Percentiles rank a stretch among this genome's conserved stretches.
These are phyloP conservation scores for Drusus annulatus DNA, from an alignment of 1,140 invertebrate genomes.

Conservation along the genomic window DNA sequence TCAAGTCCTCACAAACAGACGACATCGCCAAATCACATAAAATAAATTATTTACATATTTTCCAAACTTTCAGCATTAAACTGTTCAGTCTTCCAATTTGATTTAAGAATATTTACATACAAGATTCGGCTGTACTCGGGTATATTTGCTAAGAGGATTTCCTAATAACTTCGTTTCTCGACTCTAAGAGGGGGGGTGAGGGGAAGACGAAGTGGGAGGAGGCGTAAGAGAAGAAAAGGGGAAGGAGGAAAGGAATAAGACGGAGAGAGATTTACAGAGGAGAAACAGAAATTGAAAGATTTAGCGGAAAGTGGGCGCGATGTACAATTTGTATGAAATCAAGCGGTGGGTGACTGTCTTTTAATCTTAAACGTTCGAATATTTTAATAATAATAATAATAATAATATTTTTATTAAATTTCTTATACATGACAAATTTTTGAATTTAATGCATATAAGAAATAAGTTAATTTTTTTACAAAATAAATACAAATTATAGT, in stretches of 20 bases:
- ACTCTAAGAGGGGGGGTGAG: background rate
- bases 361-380: no score
- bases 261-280: background rate
- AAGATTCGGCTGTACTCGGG: background rate
- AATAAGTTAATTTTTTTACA: no score
- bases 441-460: no score
- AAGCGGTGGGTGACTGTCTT: background rate
- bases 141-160: slow-evolving; percentile 17
- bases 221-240: background rate
- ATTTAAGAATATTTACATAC: slow-evolving; percentile 15
- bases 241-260: background rate
- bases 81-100: slow-evolving; percentile 7
- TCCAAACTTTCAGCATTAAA: slow-evolving; percentile 1
- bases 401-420: no score
- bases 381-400: no score
- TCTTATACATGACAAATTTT: no score
- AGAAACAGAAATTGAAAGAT: slow-evolving; percentile 27
- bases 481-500: no score
- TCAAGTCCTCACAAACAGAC: no score
- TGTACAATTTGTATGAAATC: background rate
- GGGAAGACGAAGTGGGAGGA: background rate
- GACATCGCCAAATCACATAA: no score
- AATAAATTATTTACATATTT: no score
- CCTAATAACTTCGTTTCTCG: slow-evolving; percentile 16
- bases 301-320: background rate